Evolutionary conservation across 2,113 vertebrate species (phyloP), one percentile per base, ranked within the genome.

Genomic region (Carassius carassius): DNA sequence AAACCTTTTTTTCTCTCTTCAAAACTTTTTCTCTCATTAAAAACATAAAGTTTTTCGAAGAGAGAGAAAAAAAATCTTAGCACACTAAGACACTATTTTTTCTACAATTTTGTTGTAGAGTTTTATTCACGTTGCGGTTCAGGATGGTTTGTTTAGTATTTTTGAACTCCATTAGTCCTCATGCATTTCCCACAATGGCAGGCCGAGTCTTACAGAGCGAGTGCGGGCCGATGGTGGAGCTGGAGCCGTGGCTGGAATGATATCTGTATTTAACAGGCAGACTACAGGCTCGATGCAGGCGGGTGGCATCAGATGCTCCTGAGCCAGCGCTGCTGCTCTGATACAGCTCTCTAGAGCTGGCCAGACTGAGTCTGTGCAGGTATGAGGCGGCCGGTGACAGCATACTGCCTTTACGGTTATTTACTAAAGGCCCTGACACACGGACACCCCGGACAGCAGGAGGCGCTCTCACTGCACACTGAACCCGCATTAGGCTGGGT

Each of bases 341-440:
- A 89, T 89, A 90, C 91, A 92, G 92, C 87, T 95, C 95, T 89
- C 91, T 82, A 85, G 93, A 93, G 91, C 92, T 91, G 88, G 91
- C 29, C 85, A 92, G 85, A 85, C 94, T 94, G 91, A 89, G 91
- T 70, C 91, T 93, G 84, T 93, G 91, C 69, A 90, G 86, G 9
- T 91, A 90, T 81, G 94, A 93, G 86, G 91, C 90, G 70, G 85
- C 86, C 79, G 92, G 89, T 81, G 93, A 89, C 90, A 94, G 92
- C 86, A 96, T 93, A 90, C 94, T 96, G 90, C 95, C 96, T 92
- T 96, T 95, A 90, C 93, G 93, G 86, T 96, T 96, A 93, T 95
- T 96, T 89, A 96, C 93, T 92, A 95, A 88, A 21, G 93, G 91
- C 87, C 94, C 78, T 1, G 93, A 90, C 89, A 93, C 93, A 82